Evolutionary conservation across 2,888 invertebrate genomes (phyloP).

Genomic region (Drosophila conformis): DNA sequence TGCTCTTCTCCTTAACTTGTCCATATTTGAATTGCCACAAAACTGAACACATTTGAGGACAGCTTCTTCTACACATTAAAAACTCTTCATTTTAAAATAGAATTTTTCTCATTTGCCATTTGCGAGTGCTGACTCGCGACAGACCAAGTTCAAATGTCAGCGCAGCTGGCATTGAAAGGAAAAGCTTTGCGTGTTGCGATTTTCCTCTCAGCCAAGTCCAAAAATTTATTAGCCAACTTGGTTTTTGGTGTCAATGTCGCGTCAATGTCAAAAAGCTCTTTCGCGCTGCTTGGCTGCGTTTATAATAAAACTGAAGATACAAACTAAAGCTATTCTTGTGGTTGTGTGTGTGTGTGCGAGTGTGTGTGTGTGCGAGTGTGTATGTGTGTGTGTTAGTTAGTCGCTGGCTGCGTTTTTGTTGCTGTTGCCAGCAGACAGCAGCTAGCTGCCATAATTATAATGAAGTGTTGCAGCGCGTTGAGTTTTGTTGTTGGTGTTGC

Average conservation of each 20-base stretch:
- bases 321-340: constrained; percentile 2
- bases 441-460: constrained; percentile 75
- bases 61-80: background rate
- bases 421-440: constrained; percentile 33
- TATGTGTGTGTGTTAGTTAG: background rate
- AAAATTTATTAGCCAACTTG: constrained; percentile 68
- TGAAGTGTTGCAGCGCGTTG: constrained; percentile 71
- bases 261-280: constrained; percentile 68
- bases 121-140: constrained; percentile 13
- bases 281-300: constrained; percentile 25
- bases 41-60: background rate
- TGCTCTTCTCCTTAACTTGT: background rate
- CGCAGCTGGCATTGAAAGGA: constrained; percentile 54
- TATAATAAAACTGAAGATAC: constrained; percentile 1
- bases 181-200: constrained; percentile 33
- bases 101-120: constrained; percentile 14
- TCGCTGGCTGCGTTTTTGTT: constrained; percentile 31
- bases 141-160: constrained; percentile 53
- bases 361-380: background rate
- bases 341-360: background rate
- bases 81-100: constrained; percentile 3
- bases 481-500: constrained; percentile 41
- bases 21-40: too few relatives aligned
- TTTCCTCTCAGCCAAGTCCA: constrained; percentile 35
- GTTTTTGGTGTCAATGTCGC: constrained; percentile 76